Evolutionary conservation across 2,888 invertebrate species (phyloP), one percentile per base, ranked within the genome.

Genomic region (Flexamia atlantica): DNA sequence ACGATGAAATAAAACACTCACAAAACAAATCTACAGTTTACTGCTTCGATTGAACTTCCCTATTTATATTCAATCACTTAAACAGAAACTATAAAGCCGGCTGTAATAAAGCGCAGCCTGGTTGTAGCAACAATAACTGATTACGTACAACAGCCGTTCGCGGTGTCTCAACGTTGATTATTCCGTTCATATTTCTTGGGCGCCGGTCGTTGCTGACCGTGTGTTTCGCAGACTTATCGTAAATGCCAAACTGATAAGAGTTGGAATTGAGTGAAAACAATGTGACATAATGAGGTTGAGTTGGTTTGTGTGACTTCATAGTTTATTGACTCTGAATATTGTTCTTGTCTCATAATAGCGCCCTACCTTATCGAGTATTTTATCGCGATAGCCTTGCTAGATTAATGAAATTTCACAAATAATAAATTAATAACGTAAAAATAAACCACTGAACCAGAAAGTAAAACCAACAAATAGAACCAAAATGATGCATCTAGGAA

Each of bases 31-130:
- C 64, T 64, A 9, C 28, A 64, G 17, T 64, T 64, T 64, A 64
- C 17, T 7, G 25, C 5, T 60, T 25, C 28, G 28, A 64, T 64
- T 64, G 64, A 64, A 64, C 25, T 28, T 28, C 30, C 28, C 4
- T 64, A 64, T 64, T 64, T 64, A 64, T 64, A 64, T 64, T 64
- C 64, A 64, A 28, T 64, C 64, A n/a, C 28, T 64, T 64, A 28
- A 25, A 53, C 28, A 28, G 64, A 64, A 64, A 64, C 64, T 28
- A 64, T 64, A 64, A 64, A 28, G 28, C 12, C 5, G 28, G 14
- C 57, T 53, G 25, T 64, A 23, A 46, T 46, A 46, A 12, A 36
- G 17, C 57, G 7, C 64, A 5, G 28, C 4, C 25, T 28, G 64
- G 30, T 64, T 64, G 64, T 1, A 0, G 64, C 64, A 64, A 64